These are phyloP conservation scores for Drosophila suzukii DNA, from an alignment of 1,140 invertebrate genomes.

Conservation along the genomic window DNA sequence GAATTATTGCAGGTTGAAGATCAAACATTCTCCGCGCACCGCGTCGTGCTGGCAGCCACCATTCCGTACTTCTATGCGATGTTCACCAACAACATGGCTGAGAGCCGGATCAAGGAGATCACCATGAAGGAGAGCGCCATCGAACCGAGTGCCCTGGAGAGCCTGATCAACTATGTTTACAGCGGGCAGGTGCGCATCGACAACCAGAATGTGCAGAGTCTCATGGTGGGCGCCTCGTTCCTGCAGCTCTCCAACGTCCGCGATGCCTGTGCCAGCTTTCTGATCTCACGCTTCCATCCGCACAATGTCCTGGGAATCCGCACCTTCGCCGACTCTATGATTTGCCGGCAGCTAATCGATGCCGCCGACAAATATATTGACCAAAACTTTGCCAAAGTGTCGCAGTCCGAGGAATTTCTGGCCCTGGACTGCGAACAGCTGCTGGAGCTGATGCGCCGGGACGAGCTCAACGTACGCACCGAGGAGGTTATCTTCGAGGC, in stretches of 20 bases:
- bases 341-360: slow-evolving; percentile 89
- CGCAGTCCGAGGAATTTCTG: slow-evolving; percentile 92
- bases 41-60: slow-evolving; percentile 93
- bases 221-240: slow-evolving; percentile 95
- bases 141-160: slow-evolving; percentile 93
- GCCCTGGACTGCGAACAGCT: slow-evolving; percentile 87
- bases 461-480: slow-evolving; percentile 91
- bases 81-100: slow-evolving; percentile 96
- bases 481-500: slow-evolving; percentile 93
- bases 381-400: slow-evolving; percentile 92
- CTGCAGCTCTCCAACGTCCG: slow-evolving; percentile 92
- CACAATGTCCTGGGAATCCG: slow-evolving; percentile 94
- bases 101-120: slow-evolving; percentile 93
- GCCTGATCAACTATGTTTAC: slow-evolving; percentile 95
- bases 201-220: slow-evolving; percentile 92
- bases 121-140: slow-evolving; percentile 90
- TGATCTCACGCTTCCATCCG: slow-evolving; percentile 92
- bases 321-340: slow-evolving; percentile 93
- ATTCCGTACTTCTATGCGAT: slow-evolving; percentile 97
- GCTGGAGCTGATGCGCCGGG: slow-evolving; percentile 89
- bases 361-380: slow-evolving; percentile 93
- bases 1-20: slow-evolving; percentile 89
- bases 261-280: slow-evolving; percentile 93
- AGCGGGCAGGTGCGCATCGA: slow-evolving; percentile 92
- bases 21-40: slow-evolving; percentile 92